Evolutionary conservation across 2,888 invertebrate genomes (phyloP).

Genomic region (Allacma fusca): DNA sequence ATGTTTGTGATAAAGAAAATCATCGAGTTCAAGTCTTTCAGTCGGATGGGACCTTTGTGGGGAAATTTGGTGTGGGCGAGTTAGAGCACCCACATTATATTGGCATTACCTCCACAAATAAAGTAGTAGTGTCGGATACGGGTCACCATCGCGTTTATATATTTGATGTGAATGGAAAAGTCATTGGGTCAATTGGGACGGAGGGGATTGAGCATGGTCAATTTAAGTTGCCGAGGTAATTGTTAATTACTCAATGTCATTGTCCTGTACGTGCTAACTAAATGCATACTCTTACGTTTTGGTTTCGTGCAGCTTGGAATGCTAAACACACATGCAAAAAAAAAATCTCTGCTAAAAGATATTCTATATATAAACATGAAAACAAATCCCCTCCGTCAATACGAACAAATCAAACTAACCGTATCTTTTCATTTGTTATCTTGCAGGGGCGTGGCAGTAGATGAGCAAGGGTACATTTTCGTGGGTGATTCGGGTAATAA

Average conservation of each 20-base stretch:
- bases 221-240: slow-evolving; percentile 93
- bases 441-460: slow-evolving; percentile 92
- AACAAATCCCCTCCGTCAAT: slow-evolving; percentile 37
- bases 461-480: slow-evolving; percentile 96
- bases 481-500: slow-evolving; percentile 99
- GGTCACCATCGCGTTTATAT: slow-evolving; percentile 98
- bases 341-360: slow-evolving; percentile 11
- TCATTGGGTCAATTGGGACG: slow-evolving; percentile 87
- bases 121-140: slow-evolving; percentile 95
- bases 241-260: slow-evolving; percentile 33
- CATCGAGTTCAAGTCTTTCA: slow-evolving; percentile 99
- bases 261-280: not conserved
- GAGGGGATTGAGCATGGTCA: slow-evolving; percentile 96
- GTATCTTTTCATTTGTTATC: not conserved
- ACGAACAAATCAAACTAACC: slow-evolving; percentile 12
- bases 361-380: not conserved
- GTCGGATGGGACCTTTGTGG: slow-evolving; percentile 97
- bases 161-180: slow-evolving; percentile 92
- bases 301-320: not conserved
- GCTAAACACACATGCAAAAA: not conserved
- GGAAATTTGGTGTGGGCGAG: slow-evolving; percentile 96
- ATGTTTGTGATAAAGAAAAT: slow-evolving; percentile 99
- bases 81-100: slow-evolving; percentile 98
- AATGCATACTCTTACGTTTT: not conserved
- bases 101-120: slow-evolving; percentile 92